Conservation (phyloP, 1,140 invertebrate species). For the Aricia agestis region DNA sequence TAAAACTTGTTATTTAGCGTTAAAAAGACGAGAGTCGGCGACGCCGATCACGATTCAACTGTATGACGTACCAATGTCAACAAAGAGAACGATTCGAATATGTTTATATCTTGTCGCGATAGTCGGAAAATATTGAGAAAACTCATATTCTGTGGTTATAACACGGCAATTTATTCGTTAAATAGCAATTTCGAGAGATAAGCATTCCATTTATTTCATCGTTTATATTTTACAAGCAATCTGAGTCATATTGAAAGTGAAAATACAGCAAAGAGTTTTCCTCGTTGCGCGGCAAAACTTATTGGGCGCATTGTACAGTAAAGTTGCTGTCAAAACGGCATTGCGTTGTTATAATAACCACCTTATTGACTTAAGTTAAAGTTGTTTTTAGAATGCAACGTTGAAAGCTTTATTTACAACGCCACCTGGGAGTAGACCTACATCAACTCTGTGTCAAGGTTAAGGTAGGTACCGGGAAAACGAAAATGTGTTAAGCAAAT, state of each 20-base stretch:
- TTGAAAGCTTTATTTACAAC: slow-evolving; percentile 1
- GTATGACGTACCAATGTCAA: slow-evolving; percentile 69
- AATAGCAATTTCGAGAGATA: not conserved
- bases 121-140: slow-evolving; percentile 28
- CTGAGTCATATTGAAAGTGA: slow-evolving; percentile 11
- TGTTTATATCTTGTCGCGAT: slow-evolving; percentile 39
- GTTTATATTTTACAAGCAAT: not conserved
- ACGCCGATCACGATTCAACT: slow-evolving; percentile 54
- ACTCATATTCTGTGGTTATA: slow-evolving; percentile 8
- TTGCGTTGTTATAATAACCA: slow-evolving; percentile 12
- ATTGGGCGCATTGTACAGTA: slow-evolving; percentile 35
- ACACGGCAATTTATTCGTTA: slow-evolving; percentile 11
- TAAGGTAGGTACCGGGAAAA: not conserved
- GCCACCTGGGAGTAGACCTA: not conserved
- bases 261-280: slow-evolving; percentile 33
- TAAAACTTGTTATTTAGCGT: slow-evolving; percentile 44
- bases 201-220: not conserved
- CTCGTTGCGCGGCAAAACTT: slow-evolving; percentile 30
- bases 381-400: slow-evolving; percentile 21
- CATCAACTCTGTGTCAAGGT: slow-evolving; percentile 5
- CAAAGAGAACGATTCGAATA: slow-evolving; percentile 49
- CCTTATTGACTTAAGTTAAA: slow-evolving; percentile 12
- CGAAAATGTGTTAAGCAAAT: not conserved
- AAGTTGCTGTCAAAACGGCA: slow-evolving; percentile 32
- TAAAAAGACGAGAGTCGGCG: slow-evolving; percentile 50